Evolutionary conservation across 1,140 invertebrate species (phyloP).

Genomic region (Belonocnema kinseyi): DNA sequence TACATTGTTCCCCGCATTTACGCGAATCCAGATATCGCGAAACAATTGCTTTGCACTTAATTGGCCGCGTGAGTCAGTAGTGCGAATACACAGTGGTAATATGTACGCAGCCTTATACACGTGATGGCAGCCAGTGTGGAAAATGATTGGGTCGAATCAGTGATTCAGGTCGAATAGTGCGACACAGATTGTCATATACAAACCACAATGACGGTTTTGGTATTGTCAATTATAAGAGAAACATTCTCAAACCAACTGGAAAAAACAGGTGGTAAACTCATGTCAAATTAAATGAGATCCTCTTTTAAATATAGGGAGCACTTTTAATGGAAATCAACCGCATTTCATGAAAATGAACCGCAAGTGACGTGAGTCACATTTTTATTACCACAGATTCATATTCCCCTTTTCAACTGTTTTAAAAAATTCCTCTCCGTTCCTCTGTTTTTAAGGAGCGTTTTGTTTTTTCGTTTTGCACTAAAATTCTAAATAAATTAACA

Average conservation of each 20-base stretch:
- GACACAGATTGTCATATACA: conserved; percentile 25
- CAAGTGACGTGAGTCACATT: no score
- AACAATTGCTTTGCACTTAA: conserved; percentile 14
- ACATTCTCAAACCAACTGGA: neutral
- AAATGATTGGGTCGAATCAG: conserved; percentile 26
- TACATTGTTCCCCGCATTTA: conserved; percentile 21
- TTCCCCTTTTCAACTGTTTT: no score
- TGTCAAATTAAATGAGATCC: conserved; percentile 20
- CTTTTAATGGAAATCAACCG: conserved; percentile 4
- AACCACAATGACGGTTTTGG: conserved; percentile 8
- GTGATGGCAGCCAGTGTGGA: conserved; percentile 5
- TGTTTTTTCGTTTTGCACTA: no score
- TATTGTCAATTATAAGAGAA: conserved; percentile 16
- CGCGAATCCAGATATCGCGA: neutral
- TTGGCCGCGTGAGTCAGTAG: conserved; percentile 16
- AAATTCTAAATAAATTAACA: no score
- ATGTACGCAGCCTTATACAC: conserved; percentile 1
- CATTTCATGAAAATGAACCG: neutral
- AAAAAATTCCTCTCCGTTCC: no score
- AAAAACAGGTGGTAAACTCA: conserved; percentile 11
- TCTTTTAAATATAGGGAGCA: neutral
- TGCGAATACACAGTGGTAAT: conserved; percentile 22
- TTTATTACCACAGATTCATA: no score
- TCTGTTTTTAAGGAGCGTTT: no score
- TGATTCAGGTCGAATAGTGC: conserved; percentile 11